A percentile compares a stretch with the other conserved stretches of the same genome.
Conservation (phyloP, 2,797 vertebrate species). For the Gallinago stenura region DNA sequence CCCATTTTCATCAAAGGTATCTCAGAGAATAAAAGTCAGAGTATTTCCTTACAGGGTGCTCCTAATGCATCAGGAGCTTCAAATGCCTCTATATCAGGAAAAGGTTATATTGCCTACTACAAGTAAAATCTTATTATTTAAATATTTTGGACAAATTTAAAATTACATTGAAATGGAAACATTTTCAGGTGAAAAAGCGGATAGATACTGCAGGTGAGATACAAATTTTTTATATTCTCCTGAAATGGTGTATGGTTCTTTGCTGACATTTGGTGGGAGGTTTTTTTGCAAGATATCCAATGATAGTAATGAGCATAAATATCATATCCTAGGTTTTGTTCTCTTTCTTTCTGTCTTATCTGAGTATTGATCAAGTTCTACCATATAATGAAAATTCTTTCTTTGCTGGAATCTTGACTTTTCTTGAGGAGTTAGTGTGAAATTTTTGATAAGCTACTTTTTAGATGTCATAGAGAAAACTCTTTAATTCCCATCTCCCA, state of each 20-base stretch:
- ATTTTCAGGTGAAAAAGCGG: not conserved
- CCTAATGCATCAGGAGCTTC: not conserved
- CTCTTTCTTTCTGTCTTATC: not conserved
- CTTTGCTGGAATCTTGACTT: not conserved
- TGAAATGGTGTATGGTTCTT: not conserved
- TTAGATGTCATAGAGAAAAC: fast-evolving
- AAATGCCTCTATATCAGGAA: fast-evolving
- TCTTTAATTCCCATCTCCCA: not conserved
- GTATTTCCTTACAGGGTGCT: fast-evolving
- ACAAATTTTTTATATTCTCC: fast-evolving
- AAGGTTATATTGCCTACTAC: fast-evolving
- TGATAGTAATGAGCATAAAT: not conserved
- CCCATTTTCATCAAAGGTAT: not conserved
- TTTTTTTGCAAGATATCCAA: not conserved
- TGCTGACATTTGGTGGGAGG: fast-evolving
- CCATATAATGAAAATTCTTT: not conserved
- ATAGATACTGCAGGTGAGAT: not conserved
- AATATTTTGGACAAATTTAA: not conserved
- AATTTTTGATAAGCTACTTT: not conserved
- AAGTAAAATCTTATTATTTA: not conserved
- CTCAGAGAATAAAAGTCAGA: not conserved
- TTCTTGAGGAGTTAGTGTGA: not conserved
- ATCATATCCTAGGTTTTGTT: fast-evolving
- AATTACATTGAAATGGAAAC: fast-evolving
- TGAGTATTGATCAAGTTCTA: not conserved